Conservation (phyloP, 1,140 invertebrate species). For the Pseudomyrmex flavicornis region DNA sequence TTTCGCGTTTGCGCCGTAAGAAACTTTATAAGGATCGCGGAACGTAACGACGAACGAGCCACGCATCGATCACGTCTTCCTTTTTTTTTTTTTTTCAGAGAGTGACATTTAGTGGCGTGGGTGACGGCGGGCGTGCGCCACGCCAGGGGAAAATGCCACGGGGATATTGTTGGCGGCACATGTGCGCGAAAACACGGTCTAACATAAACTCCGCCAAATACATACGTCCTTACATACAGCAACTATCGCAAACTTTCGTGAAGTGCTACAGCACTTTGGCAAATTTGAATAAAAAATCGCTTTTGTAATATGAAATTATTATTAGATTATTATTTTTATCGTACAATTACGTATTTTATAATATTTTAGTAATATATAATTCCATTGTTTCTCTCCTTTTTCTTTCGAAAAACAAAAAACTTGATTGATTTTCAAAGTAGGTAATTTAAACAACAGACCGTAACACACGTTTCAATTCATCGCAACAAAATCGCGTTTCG, state of each 20-base stretch:
- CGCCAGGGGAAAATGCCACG: slow-evolving; percentile 74
- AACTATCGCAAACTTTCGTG: slow-evolving; percentile 1
- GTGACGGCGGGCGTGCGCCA: slow-evolving; percentile 75
- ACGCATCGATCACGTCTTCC: slow-evolving; percentile 76
- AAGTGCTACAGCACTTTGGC: too few species aligned
- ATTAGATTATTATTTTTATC: not conserved
- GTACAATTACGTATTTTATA: too few species aligned
- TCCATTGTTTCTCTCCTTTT: too few species aligned
- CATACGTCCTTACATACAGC: not conserved
- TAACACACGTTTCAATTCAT: not conserved
- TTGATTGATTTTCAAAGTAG: too few species aligned
- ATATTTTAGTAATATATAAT: too few species aligned
- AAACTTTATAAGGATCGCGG: slow-evolving; percentile 62
- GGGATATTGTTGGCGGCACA: slow-evolving; percentile 19
- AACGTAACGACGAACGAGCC: slow-evolving; percentile 61
- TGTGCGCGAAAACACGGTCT: too few species aligned
- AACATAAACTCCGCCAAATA: not conserved
- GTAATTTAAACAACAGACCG: not conserved
- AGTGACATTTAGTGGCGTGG: slow-evolving; percentile 78
- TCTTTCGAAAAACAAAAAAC: too few species aligned
- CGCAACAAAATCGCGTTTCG: not conserved
- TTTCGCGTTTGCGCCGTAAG: slow-evolving; percentile 32
- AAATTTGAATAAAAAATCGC: too few species aligned
- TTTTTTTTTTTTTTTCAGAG: slow-evolving; percentile 62
- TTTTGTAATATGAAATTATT: too few species aligned